Evolutionary conservation across 1,140 invertebrate genomes (phyloP), one percentile per base, ranked within the genome.

Genomic region (Choristoneura fumiferana): DNA sequence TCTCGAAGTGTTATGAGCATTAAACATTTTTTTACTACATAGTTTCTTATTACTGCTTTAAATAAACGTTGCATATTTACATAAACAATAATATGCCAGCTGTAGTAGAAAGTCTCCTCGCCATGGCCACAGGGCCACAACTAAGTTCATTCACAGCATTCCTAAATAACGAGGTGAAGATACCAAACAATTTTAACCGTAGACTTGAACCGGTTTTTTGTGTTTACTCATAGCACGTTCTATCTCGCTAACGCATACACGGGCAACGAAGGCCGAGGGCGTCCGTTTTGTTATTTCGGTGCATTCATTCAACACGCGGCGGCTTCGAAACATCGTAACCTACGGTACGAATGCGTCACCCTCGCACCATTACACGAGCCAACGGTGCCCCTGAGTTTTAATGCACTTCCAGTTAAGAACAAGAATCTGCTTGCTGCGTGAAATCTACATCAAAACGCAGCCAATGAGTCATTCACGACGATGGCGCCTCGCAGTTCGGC

Each of bases 401-500:
- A 10, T 49, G 43, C 43, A 22, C 22, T 18, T 49, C 18, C 1
- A 29, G 22, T 49, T 49, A n/a, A 49, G n/a, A 49, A 9, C 43
- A 1, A 29, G 12, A 49, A 49, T 14, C 12, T 6, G 12, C 10
- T 29, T 10, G 0, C 10, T 49, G 18, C 22, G 62, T 65, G 68
- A 78, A 66, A 63, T 67, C 71, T 73, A 67, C 66, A 67, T 71
- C 71, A 71, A 73, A 79, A 76, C 67, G 67, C 67, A 70, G 58
- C 69, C 56, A 60, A 68, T 84, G 79, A 84, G 57, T 87, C 79
- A 85, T 75, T 73, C 67, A 67, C 70, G 65, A 68, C 63, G 65
- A 71, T 69, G 63, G 54, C 67, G 57, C 57, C 62, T 62, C 73
- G 73, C 73, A 78, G 79, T 82, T 81, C 80, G 84, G 84, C 78